A percentile compares a stretch with the other conserved stretches of the same genome.
phyloP scores from a whole-genome alignment of 2,797 vertebrate species.

The Discoglossus pictus region DNA sequence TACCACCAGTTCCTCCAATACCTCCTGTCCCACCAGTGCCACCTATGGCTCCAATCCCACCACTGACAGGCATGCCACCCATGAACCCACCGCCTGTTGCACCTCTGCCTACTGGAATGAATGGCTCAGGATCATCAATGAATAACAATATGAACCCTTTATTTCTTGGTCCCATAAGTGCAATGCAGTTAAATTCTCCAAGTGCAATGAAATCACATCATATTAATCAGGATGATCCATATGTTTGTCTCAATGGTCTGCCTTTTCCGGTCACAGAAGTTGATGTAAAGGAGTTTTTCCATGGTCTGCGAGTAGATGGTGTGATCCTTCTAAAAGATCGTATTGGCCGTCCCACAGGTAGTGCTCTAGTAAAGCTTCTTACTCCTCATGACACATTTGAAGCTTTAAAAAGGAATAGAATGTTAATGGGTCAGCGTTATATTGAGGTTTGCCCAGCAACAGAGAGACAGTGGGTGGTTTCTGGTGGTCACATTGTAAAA shows the following conservation, averaged over 20 bases:
- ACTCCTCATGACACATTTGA: constrained; percentile 93
- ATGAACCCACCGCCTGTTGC: constrained; percentile 93
- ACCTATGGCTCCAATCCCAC: constrained; percentile 86
- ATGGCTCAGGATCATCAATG: constrained; percentile 80
- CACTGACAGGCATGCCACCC: constrained; percentile 88
- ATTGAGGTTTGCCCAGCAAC: constrained; percentile 90
- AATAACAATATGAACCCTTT: constrained; percentile 84
- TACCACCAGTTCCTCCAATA: constrained; percentile 86
- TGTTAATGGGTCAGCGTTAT: constrained; percentile 94
- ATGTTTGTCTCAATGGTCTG: constrained; percentile 90
- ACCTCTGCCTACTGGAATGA: constrained; percentile 82
- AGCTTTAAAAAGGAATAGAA: constrained; percentile 89
- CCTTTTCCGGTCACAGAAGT: constrained; percentile 88
- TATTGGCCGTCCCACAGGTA: constrained; percentile 87
- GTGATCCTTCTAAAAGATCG: constrained; percentile 87
- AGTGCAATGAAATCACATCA: constrained; percentile 86
- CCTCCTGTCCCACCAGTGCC: constrained; percentile 85
- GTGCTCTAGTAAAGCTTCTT: constrained; percentile 92
- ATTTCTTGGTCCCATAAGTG: constrained; percentile 86
- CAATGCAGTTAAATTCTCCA: constrained; percentile 85
- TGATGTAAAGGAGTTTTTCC: constrained; percentile 92
- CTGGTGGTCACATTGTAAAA: constrained; percentile 76
- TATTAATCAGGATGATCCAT: constrained; percentile 87
- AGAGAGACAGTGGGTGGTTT: constrained; percentile 90
- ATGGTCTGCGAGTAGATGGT: constrained; percentile 87